A percentile compares a stretch with the other conserved stretches of the same genome.
Evolutionary conservation across 2,797 vertebrate genomes (phyloP).

Genomic region (Knipowitschia caucasica): DNA sequence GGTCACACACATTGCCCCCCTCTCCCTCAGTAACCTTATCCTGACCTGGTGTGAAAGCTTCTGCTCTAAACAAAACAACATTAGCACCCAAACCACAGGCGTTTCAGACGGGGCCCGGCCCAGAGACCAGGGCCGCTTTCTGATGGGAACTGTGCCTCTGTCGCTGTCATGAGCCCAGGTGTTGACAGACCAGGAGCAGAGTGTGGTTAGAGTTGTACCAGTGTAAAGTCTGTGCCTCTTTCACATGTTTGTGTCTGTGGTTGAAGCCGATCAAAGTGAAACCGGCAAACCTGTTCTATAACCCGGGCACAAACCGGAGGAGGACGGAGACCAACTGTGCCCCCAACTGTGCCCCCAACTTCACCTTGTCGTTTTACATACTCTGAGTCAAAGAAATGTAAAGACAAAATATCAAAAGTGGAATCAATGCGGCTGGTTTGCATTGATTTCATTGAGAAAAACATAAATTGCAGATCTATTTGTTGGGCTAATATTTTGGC

Average conservation of each 20-base stretch:
- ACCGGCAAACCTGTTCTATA: constrained; percentile 32
- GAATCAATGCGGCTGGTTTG: no score
- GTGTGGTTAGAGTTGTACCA: constrained; percentile 22
- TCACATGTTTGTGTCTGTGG: constrained; percentile 38
- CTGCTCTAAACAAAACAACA: neutral
- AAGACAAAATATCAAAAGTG: no score
- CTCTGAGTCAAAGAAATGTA: no score
- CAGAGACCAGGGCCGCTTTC: constrained; percentile 11
- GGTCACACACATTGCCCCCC: neutral
- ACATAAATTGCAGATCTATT: no score
- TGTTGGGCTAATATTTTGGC: no score
- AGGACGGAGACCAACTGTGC: no score
- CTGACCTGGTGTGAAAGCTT: neutral
- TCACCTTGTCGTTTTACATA: no score
- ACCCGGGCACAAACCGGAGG: constrained; percentile 15
- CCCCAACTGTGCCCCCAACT: no score
- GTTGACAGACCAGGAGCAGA: constrained; percentile 18
- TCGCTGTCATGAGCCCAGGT: constrained; percentile 10
- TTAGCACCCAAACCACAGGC: constrained; percentile 17
- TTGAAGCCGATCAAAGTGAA: constrained; percentile 35
- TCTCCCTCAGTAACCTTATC: neutral
- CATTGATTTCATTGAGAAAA: no score
- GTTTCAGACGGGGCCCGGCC: neutral
- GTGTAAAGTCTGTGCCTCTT: neutral
- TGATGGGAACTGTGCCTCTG: constrained; percentile 20